Evolutionary conservation across 2,113 vertebrate species (phyloP).

Genomic region (Edolisoma coerulescens): DNA sequence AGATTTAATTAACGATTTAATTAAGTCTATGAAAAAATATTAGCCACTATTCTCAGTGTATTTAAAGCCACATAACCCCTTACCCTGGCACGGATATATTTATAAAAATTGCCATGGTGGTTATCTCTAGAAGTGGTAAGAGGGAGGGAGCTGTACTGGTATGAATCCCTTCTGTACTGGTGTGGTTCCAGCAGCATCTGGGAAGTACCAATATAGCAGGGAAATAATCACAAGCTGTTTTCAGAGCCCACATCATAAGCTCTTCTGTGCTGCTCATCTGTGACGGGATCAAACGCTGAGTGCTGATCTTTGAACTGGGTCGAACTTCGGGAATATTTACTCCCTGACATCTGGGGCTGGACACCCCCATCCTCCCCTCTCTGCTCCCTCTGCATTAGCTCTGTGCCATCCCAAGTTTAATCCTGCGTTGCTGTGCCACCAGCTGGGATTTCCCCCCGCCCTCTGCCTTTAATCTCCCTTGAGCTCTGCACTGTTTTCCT

Average conservation of each 20-base stretch:
- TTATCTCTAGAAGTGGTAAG: background rate
- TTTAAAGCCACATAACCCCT: background rate
- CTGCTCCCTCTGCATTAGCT: background rate
- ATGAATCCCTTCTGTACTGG: background rate
- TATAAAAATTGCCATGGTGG: background rate
- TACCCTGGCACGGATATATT: background rate
- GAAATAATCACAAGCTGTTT: background rate
- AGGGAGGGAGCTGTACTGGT: background rate
- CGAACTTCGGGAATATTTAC: background rate
- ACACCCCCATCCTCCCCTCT: background rate
- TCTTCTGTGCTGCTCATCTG: background rate
- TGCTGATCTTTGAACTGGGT: background rate
- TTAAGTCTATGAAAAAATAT: constrained; percentile 2
- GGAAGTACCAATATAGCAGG: background rate
- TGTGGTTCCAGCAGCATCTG: background rate
- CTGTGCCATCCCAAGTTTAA: background rate
- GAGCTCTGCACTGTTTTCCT: background rate
- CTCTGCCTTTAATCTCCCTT: background rate
- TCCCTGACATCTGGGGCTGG: background rate
- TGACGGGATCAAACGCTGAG: accelerated
- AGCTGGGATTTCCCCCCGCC: background rate
- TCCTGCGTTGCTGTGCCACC: background rate
- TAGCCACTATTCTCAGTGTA: background rate
- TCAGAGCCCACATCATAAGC: background rate
- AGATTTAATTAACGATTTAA: constrained; percentile 38